Conservation (phyloP, 1,140 invertebrate genomes). For the Bactericera cockerelli region DNA sequence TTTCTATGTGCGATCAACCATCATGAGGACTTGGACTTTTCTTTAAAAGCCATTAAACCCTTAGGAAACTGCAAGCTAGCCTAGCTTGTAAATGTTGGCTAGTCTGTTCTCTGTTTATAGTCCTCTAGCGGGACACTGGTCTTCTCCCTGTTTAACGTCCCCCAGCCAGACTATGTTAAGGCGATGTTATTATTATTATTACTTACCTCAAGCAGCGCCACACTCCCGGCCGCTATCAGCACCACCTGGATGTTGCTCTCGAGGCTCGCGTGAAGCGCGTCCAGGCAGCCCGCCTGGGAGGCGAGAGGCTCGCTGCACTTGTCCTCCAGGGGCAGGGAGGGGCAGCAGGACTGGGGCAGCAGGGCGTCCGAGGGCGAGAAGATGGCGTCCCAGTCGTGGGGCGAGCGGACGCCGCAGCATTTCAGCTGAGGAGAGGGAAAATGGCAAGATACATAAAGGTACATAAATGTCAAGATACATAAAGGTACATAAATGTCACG, state of each 20-base stretch:
- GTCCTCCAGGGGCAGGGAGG: slow-evolving; percentile 34
- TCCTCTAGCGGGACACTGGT: too few species aligned
- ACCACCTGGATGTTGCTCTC: slow-evolving; percentile 52
- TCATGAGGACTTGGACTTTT: too few species aligned
- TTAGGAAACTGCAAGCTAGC: too few species aligned
- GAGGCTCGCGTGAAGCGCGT: slow-evolving; percentile 41
- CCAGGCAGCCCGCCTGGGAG: slow-evolving; percentile 44
- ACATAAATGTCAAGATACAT: too few species aligned
- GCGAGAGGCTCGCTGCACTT: slow-evolving; percentile 34
- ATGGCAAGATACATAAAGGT: too few species aligned
- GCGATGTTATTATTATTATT: neutral
- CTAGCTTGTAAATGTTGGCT: too few species aligned
- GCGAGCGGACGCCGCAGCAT: slow-evolving; percentile 60
- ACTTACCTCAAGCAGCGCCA: slow-evolving; percentile 56
- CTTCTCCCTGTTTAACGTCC: too few species aligned
- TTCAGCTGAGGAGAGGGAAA: slow-evolving; percentile 38
- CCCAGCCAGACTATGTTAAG: too few species aligned
- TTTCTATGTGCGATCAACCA: too few species aligned
- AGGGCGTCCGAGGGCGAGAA: neutral
- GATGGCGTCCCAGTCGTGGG: slow-evolving; percentile 42
- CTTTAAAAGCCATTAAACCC: too few species aligned
- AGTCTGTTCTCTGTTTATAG: too few species aligned
- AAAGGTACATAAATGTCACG: too few species aligned
- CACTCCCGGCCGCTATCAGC: slow-evolving; percentile 56
- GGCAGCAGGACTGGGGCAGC: slow-evolving; percentile 52